Percentiles rank a stretch among this genome's conserved stretches.
Conservation (phyloP, 2,113 vertebrate genomes). For the Copsychus sechellarum region DNA sequence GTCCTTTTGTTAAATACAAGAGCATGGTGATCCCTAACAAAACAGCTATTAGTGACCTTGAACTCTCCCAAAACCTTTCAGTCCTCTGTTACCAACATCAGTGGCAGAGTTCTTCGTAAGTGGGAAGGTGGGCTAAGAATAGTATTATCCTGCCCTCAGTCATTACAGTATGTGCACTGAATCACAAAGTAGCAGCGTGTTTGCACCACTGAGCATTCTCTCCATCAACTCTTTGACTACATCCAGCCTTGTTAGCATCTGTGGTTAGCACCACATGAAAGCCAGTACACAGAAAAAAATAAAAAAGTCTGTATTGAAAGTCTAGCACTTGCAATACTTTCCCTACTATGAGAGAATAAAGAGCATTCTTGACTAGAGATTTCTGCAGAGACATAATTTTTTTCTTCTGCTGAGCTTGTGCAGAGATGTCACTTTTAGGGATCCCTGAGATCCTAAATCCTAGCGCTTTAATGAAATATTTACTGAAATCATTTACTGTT, state of each 20-base stretch:
- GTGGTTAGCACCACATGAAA: neutral
- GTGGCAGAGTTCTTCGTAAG: neutral
- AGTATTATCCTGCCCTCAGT: neutral
- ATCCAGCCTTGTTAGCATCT: neutral
- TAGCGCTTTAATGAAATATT: neutral
- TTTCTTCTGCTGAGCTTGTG: neutral
- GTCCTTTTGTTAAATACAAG: neutral
- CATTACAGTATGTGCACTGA: neutral
- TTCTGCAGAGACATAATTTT: neutral
- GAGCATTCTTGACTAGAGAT: neutral
- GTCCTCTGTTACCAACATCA: neutral
- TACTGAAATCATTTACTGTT: neutral
- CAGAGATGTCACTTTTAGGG: neutral
- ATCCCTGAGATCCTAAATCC: neutral
- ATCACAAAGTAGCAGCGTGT: neutral
- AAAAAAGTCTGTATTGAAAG: neutral
- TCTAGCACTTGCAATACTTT: neutral
- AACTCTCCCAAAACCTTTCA: neutral
- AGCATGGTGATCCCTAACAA: neutral
- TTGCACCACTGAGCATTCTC: neutral
- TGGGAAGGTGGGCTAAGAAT: neutral
- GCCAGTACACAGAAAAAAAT: neutral
- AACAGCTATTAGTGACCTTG: neutral
- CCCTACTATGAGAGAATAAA: neutral
- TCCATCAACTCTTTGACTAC: neutral